These are phyloP conservation scores for Colistium nudipinnis DNA, from an alignment of 2,113 vertebrate genomes.

Conservation along the genomic window DNA sequence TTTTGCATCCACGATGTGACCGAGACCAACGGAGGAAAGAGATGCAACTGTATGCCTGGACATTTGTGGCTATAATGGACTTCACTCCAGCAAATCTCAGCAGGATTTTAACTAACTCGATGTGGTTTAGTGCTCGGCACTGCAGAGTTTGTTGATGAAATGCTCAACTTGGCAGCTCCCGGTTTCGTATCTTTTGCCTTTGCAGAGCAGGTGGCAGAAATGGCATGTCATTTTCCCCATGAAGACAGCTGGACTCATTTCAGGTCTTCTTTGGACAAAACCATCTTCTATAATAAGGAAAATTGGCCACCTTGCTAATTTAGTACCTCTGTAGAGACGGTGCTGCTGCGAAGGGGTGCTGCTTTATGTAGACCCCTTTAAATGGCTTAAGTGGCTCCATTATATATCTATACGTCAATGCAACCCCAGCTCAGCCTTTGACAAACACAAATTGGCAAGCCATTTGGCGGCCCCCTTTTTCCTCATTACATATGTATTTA, in stretches of 20 bases:
- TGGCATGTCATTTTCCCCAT: slow-evolving; percentile 52
- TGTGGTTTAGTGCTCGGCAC: slow-evolving; percentile 27
- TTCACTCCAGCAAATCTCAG: slow-evolving; percentile 5
- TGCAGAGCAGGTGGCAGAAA: slow-evolving; percentile 35
- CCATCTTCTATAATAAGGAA: slow-evolving; percentile 65
- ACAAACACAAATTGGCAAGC: slow-evolving; percentile 74
- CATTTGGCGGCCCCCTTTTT: slow-evolving; percentile 59
- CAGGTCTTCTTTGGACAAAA: slow-evolving; percentile 52
- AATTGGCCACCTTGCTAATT: slow-evolving; percentile 50
- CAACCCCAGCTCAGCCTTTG: slow-evolving; percentile 60
- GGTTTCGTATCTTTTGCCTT: slow-evolving; percentile 47
- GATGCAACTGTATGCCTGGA: background rate
- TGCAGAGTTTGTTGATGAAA: slow-evolving; percentile 48
- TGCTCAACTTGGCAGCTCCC: slow-evolving; percentile 41
- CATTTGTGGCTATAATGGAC: background rate
- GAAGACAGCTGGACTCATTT: slow-evolving; percentile 52
- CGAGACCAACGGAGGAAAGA: slow-evolving; percentile 1
- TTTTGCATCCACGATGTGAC: background rate
- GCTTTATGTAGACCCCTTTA: slow-evolving; percentile 51
- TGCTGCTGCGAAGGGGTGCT: slow-evolving; percentile 20
- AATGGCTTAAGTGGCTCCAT: slow-evolving; percentile 70
- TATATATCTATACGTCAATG: slow-evolving; percentile 75
- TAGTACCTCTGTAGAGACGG: slow-evolving; percentile 33
- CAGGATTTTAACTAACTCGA: slow-evolving; percentile 1
- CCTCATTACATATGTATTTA: slow-evolving; percentile 76